Evolutionary conservation across 2,888 invertebrate species (phyloP).

Genomic region (Caenorhabditis panamensis): DNA sequence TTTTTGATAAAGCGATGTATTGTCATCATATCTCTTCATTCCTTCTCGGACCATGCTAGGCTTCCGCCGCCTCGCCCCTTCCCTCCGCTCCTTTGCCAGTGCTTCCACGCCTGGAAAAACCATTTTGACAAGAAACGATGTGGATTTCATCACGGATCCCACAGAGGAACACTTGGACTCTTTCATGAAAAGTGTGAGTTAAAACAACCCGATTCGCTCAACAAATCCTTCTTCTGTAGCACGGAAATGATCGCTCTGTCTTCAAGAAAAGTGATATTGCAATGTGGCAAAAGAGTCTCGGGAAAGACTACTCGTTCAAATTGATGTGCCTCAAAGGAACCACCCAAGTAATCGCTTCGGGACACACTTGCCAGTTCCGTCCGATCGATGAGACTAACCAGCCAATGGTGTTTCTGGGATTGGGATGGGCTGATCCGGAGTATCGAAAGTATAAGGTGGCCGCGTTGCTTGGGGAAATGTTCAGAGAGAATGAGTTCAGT

Average conservation of each 20-base stretch:
- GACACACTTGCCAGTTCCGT: not conserved
- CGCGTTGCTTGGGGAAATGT: not conserved
- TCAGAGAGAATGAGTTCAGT: not conserved
- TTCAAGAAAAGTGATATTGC: conserved; percentile 35
- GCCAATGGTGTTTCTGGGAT: not conserved
- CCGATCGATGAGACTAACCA: not conserved
- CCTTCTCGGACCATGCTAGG: too few species aligned
- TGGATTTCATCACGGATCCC: not conserved
- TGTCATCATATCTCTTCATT: too few species aligned
- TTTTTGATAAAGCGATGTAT: too few species aligned
- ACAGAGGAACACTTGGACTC: not conserved
- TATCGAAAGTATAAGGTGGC: not conserved
- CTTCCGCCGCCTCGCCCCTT: too few species aligned
- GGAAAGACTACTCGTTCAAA: conserved; percentile 26
- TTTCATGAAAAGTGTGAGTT: conserved; percentile 1
- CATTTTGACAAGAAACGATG: not conserved
- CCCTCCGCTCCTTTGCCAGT: too few species aligned
- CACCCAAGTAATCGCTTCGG: not conserved
- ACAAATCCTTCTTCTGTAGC: conserved; percentile 1
- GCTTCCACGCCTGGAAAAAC: too few species aligned
- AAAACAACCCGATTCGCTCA: too few species aligned
- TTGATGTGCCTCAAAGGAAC: conserved; percentile 26
- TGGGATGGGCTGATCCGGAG: not conserved
- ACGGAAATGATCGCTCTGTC: conserved; percentile 26
- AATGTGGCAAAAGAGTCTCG: conserved; percentile 32